Evolutionary conservation across 2,888 invertebrate species (phyloP), one percentile per base, ranked within the genome.

Genomic region (Synergus laeviventris): DNA sequence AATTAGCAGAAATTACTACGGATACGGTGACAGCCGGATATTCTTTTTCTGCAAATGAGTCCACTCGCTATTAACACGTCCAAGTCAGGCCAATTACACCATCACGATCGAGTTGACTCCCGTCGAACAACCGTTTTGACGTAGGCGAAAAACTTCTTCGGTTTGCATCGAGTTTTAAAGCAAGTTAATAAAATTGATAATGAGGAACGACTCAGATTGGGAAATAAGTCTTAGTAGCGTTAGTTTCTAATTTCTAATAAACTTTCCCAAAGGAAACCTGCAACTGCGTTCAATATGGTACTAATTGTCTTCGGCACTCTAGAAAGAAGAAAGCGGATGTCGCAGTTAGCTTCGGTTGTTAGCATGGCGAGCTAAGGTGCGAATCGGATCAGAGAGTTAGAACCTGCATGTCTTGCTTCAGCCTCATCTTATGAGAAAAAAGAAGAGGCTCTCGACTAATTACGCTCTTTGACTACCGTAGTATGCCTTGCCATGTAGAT

Each of bases 1-100:
- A 79, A 81, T 80, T 82, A 82, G 80, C 80, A 80, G 78, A 79
- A 80, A 82, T 82, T 80, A 79, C 78, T 54, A 78, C 79, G 76
- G 59, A 73, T 79, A 77, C 76, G 74, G 79, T 81, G 80, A 77
- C 80, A 77, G 77, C 78, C 54, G 75, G 75, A 79, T 76, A 78
- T 79, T 70, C 49, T 70, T 70, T 70, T 49, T 49, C 49, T 45
- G 11, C 49, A 42, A 42, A 66, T 21, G 24, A 42, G 42, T 66
- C 66, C 42, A 24, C 70, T 70, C 45, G 16, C 45, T 16, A 70
- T 70, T 49, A 70, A 70, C 70, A 49, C 49, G 49, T 12, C 31
- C 36, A 12, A 70, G 24, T 16, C 31, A 18, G 49, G 24, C 31
- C 70, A 49, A 70, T 70, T 70, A 70, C 49, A 54, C 49, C 70